Percentiles rank a stretch among this genome's conserved stretches.
These are phyloP conservation scores for Falco berigora DNA, from an alignment of 2,797 vertebrate species.

Conservation along the genomic window DNA sequence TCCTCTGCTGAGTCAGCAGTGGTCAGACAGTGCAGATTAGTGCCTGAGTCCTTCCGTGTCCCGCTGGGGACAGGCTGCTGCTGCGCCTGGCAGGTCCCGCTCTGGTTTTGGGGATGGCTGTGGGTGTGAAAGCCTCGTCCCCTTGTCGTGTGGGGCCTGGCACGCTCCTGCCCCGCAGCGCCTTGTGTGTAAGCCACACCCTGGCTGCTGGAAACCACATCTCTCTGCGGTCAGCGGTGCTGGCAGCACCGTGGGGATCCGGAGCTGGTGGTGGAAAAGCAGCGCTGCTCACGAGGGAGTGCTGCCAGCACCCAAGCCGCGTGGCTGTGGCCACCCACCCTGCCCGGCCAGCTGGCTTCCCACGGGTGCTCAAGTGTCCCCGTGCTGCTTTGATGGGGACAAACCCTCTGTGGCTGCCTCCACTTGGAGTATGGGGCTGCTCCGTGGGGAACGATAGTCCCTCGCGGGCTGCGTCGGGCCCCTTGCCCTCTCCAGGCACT, in stretches of 20 bases:
- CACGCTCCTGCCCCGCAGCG: background rate
- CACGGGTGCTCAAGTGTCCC: background rate
- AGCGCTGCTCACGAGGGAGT: fast-evolving
- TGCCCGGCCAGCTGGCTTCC: background rate
- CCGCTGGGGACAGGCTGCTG: background rate
- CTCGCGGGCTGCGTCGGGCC: fast-evolving
- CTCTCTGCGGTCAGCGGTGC: background rate
- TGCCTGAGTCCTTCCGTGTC: background rate
- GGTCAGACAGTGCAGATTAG: background rate
- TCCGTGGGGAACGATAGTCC: background rate
- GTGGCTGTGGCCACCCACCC: background rate
- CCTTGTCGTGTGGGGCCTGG: background rate
- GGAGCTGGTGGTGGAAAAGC: background rate
- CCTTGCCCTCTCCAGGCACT: fast-evolving
- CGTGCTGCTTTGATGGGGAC: fast-evolving
- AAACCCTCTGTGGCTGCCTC: background rate
- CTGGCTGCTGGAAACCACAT: background rate
- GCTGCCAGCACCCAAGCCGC: background rate
- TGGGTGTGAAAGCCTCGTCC: background rate
- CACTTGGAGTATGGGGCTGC: fast-evolving
- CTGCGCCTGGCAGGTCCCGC: background rate
- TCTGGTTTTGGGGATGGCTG: background rate
- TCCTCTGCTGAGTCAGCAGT: conserved; percentile 53
- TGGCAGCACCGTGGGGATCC: background rate
- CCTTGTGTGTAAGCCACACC: background rate